Evolutionary conservation across 1,140 invertebrate genomes (phyloP), one percentile per base, ranked within the genome.

Genomic region (Brachystomella parvula): DNA sequence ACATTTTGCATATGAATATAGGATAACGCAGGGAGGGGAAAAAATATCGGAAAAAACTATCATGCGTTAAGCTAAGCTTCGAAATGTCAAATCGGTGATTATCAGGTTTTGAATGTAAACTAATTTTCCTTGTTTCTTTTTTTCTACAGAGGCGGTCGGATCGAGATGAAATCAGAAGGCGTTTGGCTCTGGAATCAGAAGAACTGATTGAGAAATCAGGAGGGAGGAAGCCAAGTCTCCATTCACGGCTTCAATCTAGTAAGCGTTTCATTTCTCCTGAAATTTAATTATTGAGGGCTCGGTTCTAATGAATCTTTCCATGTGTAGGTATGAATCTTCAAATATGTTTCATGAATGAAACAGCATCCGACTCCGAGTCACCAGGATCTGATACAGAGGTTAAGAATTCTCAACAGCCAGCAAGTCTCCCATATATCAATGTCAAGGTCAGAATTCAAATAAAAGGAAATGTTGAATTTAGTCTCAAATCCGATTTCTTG

Each of bases 341-440:
- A 82, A 93, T 94, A 73, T 92, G 91, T 81, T 94, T 94, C 78
- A 90, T 95, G 89, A 95, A 95, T 78, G 92, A 96, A 76, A 89
- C 89, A 53, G 87, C 87, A 21, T 91, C 89, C 57, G 90, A 92
- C 28, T 75, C 74, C 30, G 76, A 79, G 32, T 73, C 71, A 59
- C 73, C 73, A 2, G 71, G 65, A 39, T 70, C 70, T 17, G 68
- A 74, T 28, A 64, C 71, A 15, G 67, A 70, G 33, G 58, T 60
- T 32, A 66, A 66, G 53, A 64, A 65, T 15, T 24, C 6, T 62
- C 66, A 68, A 62, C 69, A 69, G 30, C 66, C 68, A 65, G 59
- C 59, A 30, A 73, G 73, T 73, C 69, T 73, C 61, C 71, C 68
- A 47, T 64, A 47, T 44, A 66, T 68, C 47, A 64, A 65, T 53